Conservation (phyloP, 2,888 invertebrate genomes). For the Synanthedon tipuliformis region DNA sequence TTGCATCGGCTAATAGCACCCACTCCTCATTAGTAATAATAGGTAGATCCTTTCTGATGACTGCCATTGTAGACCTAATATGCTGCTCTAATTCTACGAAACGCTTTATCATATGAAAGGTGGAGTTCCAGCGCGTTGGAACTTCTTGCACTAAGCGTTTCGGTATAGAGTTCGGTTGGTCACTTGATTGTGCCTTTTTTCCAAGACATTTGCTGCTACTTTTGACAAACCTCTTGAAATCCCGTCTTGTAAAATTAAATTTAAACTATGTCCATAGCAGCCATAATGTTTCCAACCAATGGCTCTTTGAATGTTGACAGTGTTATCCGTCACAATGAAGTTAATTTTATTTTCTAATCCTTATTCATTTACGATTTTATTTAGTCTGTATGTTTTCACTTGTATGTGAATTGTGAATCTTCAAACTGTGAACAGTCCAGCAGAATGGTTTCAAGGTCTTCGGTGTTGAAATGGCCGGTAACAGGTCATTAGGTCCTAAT, state of each 20-base stretch:
- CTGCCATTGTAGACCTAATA: constrained; percentile 8
- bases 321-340: constrained; percentile 20
- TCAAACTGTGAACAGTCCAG: constrained; percentile 14
- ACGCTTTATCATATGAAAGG: constrained; percentile 13
- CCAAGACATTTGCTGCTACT: constrained; percentile 11
- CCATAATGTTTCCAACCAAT: constrained; percentile 11
- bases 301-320: constrained; percentile 16
- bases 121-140: constrained; percentile 18
- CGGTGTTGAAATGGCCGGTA: constrained; percentile 16
- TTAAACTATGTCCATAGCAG: constrained; percentile 14
- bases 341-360: constrained; percentile 12
- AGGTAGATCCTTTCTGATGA: constrained; percentile 8
- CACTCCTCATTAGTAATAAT: constrained; percentile 11
- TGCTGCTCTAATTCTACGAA: constrained; percentile 14
- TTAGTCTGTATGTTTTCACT: constrained; percentile 13
- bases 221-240: constrained; percentile 4
- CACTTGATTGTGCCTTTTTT: constrained; percentile 11
- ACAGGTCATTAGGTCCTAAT: constrained; percentile 6
- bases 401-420: constrained; percentile 11
- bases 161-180: constrained; percentile 9
- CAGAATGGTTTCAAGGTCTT: constrained; percentile 10
- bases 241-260: constrained; percentile 11
- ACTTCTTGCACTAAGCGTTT: constrained; percentile 15
- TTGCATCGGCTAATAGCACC: constrained; percentile 5
- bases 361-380: constrained; percentile 1